A percentile compares a stretch with the other conserved stretches of the same genome.
Evolutionary conservation across 2,888 invertebrate species (phyloP).

Genomic region (Ichneumoninae sp.): DNA sequence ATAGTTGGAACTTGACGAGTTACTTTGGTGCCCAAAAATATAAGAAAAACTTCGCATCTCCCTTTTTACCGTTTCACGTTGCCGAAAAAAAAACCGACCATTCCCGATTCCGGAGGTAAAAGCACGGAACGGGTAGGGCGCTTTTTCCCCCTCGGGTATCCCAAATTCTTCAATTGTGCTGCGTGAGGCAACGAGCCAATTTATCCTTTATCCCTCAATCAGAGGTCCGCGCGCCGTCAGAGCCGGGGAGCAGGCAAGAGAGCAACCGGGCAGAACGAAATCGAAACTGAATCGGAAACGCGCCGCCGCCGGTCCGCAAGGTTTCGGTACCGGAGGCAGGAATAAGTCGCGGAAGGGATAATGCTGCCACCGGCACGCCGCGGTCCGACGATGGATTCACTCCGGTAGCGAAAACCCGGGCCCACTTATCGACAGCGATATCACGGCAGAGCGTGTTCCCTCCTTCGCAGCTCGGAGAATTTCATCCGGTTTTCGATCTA

Average conservation of each 20-base stretch:
- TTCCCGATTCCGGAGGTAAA: not conserved
- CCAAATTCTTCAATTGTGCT: conserved; percentile 50
- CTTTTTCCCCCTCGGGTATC: not conserved
- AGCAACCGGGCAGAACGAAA: conserved; percentile 41
- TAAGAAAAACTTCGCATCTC: not conserved
- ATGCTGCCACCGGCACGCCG: conserved; percentile 9
- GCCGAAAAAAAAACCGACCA: not conserved
- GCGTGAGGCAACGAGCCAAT: conserved; percentile 56
- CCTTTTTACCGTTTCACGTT: not conserved
- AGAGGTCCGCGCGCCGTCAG: conserved; percentile 9
- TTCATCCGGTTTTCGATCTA: conserved; percentile 60
- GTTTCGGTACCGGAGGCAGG: conserved; percentile 38
- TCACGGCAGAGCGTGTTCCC: conserved; percentile 6
- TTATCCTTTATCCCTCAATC: conserved; percentile 58
- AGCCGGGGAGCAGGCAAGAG: conserved; percentile 31
- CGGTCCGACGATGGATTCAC: conserved; percentile 22
- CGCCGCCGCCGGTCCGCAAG: conserved; percentile 30
- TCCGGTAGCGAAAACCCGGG: conserved; percentile 21
- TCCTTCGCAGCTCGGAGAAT: conserved; percentile 32
- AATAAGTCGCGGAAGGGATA: conserved; percentile 17
- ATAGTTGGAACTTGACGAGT: not conserved
- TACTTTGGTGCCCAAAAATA: not conserved
- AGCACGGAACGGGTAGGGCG: not conserved
- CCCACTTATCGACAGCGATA: conserved; percentile 27
- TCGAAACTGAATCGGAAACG: conserved; percentile 55